These are phyloP conservation scores for Elachura formosa DNA, from an alignment of 2,113 vertebrate species.

Conservation along the genomic window DNA sequence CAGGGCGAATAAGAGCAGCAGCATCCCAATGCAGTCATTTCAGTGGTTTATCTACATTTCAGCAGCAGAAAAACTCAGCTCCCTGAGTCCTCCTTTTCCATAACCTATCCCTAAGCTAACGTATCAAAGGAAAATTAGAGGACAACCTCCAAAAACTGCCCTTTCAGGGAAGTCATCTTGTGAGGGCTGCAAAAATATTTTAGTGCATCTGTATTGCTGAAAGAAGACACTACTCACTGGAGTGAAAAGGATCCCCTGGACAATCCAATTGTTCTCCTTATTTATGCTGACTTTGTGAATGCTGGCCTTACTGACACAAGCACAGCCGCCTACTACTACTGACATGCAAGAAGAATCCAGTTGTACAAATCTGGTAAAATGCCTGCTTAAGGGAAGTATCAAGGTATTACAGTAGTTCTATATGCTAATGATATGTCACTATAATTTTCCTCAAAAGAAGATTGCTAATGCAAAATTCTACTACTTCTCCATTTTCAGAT, in stretches of 20 bases:
- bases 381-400: neutral
- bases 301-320: neutral
- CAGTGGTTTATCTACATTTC: fast-evolving
- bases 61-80: neutral
- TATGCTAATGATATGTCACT: neutral
- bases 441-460: neutral
- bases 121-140: neutral
- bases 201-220: neutral
- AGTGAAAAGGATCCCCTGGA: neutral
- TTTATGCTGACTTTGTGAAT: neutral
- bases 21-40: neutral
- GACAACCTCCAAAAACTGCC: neutral
- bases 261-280: neutral
- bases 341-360: neutral
- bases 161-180: neutral
- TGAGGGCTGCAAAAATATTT: neutral
- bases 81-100: neutral
- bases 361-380: neutral
- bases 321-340: neutral
- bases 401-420: neutral
- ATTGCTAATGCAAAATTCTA: neutral
- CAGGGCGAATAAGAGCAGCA: neutral
- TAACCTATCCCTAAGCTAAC: fast-evolving
- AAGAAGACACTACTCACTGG: neutral
- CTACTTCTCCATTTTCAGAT: neutral